Evolutionary conservation across 64 coral and sea anemone genomes (phyloP).

Genomic region (Porites australiensis): DNA sequence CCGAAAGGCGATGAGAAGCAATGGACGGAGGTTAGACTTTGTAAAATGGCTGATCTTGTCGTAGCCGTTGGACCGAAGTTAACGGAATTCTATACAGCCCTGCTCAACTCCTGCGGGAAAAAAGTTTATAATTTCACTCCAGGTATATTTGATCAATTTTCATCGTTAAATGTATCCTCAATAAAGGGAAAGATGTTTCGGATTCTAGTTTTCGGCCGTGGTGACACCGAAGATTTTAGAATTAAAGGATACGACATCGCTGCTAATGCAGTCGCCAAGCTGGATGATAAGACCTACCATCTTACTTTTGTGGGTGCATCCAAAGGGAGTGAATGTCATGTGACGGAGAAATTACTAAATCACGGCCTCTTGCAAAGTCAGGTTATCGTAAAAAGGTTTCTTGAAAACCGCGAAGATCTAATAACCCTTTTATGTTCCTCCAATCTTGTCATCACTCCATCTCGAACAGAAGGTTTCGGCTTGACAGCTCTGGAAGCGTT

Average conservation of each 20-base stretch:
- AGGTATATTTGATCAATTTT: not conserved
- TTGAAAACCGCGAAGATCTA: not conserved
- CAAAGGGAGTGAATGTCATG: not conserved
- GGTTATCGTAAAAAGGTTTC: not conserved
- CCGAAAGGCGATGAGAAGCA: not conserved
- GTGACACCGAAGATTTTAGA: not conserved
- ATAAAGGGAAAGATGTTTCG: not conserved
- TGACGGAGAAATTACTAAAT: not conserved
- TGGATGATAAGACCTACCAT: not conserved
- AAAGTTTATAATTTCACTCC: not conserved
- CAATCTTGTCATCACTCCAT: not conserved
- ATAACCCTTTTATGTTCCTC: not conserved
- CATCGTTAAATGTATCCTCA: too few relatives aligned
- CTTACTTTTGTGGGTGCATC: constrained; percentile 2
- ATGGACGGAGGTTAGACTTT: not conserved
- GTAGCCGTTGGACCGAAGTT: constrained; percentile 15
- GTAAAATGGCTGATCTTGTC: not conserved
- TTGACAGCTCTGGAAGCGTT: not conserved
- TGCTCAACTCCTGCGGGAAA: not conserved
- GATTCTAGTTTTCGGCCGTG: not conserved
- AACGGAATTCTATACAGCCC: not conserved
- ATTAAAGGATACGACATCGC: not conserved
- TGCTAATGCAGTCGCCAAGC: not conserved
- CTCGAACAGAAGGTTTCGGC: not conserved
- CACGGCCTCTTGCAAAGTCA: not conserved